Evolutionary conservation across 2,113 vertebrate species (phyloP), one percentile per base, ranked within the genome.

Genomic region (Rhineura floridana): DNA sequence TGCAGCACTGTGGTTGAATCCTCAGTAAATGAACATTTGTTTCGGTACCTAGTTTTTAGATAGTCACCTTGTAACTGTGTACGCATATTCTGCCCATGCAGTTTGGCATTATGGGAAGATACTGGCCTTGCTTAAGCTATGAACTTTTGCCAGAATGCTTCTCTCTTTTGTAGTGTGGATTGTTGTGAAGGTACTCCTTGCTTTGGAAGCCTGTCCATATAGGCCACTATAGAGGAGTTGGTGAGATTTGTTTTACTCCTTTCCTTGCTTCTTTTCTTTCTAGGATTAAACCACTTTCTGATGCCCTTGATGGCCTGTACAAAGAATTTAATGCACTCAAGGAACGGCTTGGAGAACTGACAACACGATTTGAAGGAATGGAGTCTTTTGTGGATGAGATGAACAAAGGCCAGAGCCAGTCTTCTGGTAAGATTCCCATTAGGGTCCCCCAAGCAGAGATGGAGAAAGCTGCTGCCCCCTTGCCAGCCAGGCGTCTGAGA

Each of bases 271-370:
- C 4, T 70, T 2, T 59, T 59, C 13, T 75, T 7, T 78, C 3
- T 91, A 98, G 98, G 94, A 98, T 98, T 87, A 96, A 95, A 69
- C 94, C 96, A 2, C 97, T 98, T 55, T 98, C 98, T 0, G 97
- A 96, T 19, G 98, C 97, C 0, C 93, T 98, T 59, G 88, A 96
- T 3, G 97, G 97, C 48, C 96, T 98, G 17, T 98, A 98, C 92
- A 95, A 93, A 67, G 98, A 98, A 84, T 98, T 98, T 81, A 98
- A 97, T 59, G 83, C 90, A 8, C 94, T 98, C 87, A 98, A 98
- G 81, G 97, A 96, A 85, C 97, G 94, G 19, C 96, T 98, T 11
- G 92, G 94, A 0, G 96, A 96, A 86, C 97, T 98, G 33, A 97
- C 96, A 1, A 90, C 91, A 6, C 96, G 92, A 70, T 98, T 98